Base-by-base conservation (phyloP, 2,113 vertebrate species). In the Gadus macrocephalus region DNA sequence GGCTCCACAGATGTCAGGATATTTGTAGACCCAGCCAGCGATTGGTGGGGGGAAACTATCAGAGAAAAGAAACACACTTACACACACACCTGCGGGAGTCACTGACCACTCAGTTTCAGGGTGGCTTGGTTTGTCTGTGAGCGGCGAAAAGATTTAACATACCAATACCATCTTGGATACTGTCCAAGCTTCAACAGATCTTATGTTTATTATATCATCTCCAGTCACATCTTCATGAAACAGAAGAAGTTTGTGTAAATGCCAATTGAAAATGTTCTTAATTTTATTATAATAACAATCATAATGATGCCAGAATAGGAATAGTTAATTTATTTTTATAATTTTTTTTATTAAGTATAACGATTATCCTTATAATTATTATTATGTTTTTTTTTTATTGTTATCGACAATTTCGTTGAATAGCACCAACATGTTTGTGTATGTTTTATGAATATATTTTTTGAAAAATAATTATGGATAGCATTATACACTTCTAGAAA, bases 1-100 rank as follows among this genome's bases (percentile, higher is more conserved):
- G 86, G 81, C 82, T 90, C 87, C 84, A 78, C 91, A 92, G 89
- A 91, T 93, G 92, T 90, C 90, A 77, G 66, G 80, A 83, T 86
- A 86, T 86, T 91, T 86, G 76, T 69, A 53, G 64, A 78, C 65
- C 64, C 78, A 81, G 78, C 77, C 71, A 73, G 77, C 65, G 72
- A 76, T 63, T 70, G 76, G 80, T 72, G 77, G 79, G 75, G n/a
- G 5, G 55, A n/a, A 73, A 79, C 75, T 80, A 79, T 83, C 81
- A 71, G 75, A 64, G 76, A 86, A 86, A 72, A 67, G 78, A 85
- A 80, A 83, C 69, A 68, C 78, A 78, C 11, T 85, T 78, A 83
- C 78, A 83, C 81, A 75, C 81, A 75, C 83, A 85, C 74, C 84
- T 85, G 76, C 58, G 85, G 82, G 85, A 87, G 78, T 63, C 73